Percentiles rank a stretch among this genome's conserved stretches.
phyloP scores from a whole-genome alignment of 2,113 vertebrate genomes.

The Laterallus jamaicensis region DNA sequence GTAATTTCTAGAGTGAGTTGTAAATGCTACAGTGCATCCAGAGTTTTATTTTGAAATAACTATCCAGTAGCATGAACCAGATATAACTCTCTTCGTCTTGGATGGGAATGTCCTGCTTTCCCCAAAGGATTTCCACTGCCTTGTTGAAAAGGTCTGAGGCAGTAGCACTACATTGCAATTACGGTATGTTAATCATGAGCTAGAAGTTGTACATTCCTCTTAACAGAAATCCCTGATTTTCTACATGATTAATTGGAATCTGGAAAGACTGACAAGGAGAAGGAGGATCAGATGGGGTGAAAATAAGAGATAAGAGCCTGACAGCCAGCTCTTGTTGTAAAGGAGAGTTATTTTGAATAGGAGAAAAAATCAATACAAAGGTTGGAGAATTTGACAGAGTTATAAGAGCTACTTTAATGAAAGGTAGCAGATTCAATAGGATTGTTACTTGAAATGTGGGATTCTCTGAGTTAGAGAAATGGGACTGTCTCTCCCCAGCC shows the following conservation, averaged over 20 bases:
- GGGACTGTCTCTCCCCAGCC: background rate
- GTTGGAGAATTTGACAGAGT: constrained; percentile 69
- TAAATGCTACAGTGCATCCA: background rate
- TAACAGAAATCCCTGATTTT: constrained; percentile 61
- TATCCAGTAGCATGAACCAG: background rate
- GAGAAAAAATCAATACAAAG: constrained; percentile 63
- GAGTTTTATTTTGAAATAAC: constrained; percentile 41
- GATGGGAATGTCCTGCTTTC: constrained; percentile 30
- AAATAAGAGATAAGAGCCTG: constrained; percentile 67
- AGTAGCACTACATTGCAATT: constrained; percentile 37
- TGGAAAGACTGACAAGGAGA: constrained; percentile 43
- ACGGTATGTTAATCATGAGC: constrained; percentile 52
- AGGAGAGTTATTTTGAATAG: constrained; percentile 68
- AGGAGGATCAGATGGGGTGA: constrained; percentile 59
- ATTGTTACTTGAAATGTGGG: constrained; percentile 54
- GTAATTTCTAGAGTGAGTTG: constrained; percentile 5
- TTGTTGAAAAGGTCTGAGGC: constrained; percentile 33
- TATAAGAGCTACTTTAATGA: constrained; percentile 68
- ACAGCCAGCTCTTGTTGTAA: constrained; percentile 59
- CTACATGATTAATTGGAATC: constrained; percentile 52
- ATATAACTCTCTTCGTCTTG: background rate
- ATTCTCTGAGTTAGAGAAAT: constrained; percentile 51
- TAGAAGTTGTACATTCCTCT: constrained; percentile 49
- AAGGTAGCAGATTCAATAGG: constrained; percentile 61
- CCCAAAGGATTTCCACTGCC: constrained; percentile 6